Conservation (phyloP, 2,888 invertebrate species). For the Sicus ferrugineus region DNA sequence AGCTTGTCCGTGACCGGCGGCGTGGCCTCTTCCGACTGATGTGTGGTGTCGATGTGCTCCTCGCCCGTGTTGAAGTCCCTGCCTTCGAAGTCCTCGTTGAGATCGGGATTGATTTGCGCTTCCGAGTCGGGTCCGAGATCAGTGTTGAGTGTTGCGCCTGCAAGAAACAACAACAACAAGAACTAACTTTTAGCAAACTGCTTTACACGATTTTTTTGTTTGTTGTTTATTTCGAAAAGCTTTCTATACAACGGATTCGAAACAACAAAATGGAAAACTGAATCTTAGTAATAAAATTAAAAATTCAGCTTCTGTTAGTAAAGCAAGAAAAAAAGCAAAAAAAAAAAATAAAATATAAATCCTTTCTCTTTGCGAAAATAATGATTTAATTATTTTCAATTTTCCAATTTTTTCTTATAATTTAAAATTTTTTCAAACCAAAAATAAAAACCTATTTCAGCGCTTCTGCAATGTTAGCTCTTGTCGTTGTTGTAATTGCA, state of each 20-base stretch:
- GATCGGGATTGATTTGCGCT: conserved; percentile 71
- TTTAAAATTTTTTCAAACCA: conserved; percentile 23
- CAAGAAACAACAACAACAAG: conserved; percentile 72
- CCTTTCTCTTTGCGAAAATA: conserved; percentile 37
- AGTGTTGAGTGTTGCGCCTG: conserved; percentile 71
- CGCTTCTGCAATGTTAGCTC: conserved; percentile 48
- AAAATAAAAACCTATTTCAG: conserved; percentile 2
- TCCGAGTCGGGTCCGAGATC: conserved; percentile 71
- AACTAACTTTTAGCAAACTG: conserved; percentile 63
- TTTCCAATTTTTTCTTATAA: conserved; percentile 25
- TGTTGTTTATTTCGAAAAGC: conserved; percentile 37
- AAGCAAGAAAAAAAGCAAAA: neutral
- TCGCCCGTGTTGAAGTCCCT: conserved; percentile 60
- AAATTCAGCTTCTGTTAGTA: conserved; percentile 10
- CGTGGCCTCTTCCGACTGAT: conserved; percentile 62
- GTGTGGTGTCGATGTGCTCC: conserved; percentile 62
- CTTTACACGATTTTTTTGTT: conserved; percentile 24
- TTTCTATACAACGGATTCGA: conserved; percentile 43
- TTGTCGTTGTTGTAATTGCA: conserved; percentile 52
- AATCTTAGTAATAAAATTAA: conserved; percentile 28
- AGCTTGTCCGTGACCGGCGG: conserved; percentile 63
- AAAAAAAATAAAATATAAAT: conserved; percentile 39
- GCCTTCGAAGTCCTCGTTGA: conserved; percentile 68
- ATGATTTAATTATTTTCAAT: neutral
- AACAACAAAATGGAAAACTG: conserved; percentile 39